phyloP scores from a whole-genome alignment of 2,888 invertebrate genomes.

The Tolmerus cingulatus region DNA sequence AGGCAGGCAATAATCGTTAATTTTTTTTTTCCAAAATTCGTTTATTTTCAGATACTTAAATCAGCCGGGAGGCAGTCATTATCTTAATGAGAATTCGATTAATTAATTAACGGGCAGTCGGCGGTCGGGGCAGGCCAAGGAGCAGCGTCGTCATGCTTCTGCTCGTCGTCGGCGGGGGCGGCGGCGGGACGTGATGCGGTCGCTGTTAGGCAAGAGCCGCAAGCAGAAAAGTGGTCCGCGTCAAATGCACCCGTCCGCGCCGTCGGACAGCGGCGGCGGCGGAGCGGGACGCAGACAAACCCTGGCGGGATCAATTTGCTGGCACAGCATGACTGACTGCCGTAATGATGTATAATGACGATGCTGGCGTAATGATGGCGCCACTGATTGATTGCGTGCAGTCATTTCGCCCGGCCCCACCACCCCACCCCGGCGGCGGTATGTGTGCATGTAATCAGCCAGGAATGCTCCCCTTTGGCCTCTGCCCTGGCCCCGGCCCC shows the following conservation, averaged over 20 bases:
- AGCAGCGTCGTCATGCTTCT: neutral
- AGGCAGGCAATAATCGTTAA: neutral
- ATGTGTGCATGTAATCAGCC: neutral
- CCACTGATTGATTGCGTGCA: slow-evolving; percentile 47
- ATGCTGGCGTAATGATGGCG: slow-evolving; percentile 46
- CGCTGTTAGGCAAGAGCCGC: neutral
- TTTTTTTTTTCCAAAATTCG: neutral
- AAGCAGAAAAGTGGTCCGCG: neutral
- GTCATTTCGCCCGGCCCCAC: neutral
- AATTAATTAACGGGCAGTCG: neutral
- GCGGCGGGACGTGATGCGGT: neutral
- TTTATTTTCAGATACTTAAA: neutral
- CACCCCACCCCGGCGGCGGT: neutral
- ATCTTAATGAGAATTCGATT: slow-evolving; percentile 4
- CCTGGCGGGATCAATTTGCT: neutral
- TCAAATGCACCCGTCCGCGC: neutral
- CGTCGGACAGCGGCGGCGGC: neutral
- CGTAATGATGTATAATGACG: slow-evolving; percentile 44
- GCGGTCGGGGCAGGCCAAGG: neutral
- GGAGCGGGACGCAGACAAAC: neutral
- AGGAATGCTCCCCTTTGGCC: neutral
- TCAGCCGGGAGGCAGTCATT: neutral
- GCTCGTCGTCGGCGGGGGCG: neutral
- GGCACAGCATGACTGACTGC: slow-evolving; percentile 35
- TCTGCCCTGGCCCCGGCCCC: neutral